phyloP scores from a whole-genome alignment of 2,888 invertebrate genomes.

The Eretmocerus hayati region DNA sequence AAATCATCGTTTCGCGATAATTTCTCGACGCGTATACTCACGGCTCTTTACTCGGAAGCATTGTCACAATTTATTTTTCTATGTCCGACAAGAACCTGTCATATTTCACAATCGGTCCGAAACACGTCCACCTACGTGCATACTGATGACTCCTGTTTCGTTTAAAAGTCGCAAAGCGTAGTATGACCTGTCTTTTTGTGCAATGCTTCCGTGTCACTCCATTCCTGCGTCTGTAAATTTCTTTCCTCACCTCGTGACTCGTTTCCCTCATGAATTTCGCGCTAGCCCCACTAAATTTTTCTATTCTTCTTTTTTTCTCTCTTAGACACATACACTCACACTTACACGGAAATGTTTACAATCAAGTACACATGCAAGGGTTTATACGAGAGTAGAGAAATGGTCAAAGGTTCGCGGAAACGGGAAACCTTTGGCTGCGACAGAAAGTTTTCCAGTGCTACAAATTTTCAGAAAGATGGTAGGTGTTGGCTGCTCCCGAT shows the following conservation, averaged over 20 bases:
- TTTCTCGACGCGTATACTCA: background rate
- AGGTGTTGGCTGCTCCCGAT: background rate
- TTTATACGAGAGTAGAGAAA: background rate
- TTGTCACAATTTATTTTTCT: too few relatives aligned
- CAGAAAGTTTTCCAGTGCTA: slow-evolving; percentile 1
- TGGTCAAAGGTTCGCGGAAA: background rate
- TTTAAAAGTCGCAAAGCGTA: too few relatives aligned
- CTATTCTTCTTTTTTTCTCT: too few relatives aligned
- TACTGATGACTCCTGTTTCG: background rate
- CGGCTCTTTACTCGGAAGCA: background rate
- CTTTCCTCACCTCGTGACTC: background rate
- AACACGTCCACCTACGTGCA: background rate
- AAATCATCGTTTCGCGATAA: too few relatives aligned
- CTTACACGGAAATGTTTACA: too few relatives aligned
- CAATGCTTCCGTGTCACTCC: too few relatives aligned
- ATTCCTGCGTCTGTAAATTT: background rate
- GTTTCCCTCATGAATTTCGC: background rate
- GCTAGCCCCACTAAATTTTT: background rate
- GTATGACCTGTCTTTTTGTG: too few relatives aligned
- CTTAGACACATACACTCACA: too few relatives aligned
- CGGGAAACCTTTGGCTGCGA: slow-evolving; percentile 6
- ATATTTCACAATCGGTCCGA: too few relatives aligned
- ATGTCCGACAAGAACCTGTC: too few relatives aligned
- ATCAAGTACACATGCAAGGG: too few relatives aligned
- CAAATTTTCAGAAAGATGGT: slow-evolving; percentile 8